Conservation (phyloP, 2,113 vertebrate species). For the Ariopsis seemanni region DNA sequence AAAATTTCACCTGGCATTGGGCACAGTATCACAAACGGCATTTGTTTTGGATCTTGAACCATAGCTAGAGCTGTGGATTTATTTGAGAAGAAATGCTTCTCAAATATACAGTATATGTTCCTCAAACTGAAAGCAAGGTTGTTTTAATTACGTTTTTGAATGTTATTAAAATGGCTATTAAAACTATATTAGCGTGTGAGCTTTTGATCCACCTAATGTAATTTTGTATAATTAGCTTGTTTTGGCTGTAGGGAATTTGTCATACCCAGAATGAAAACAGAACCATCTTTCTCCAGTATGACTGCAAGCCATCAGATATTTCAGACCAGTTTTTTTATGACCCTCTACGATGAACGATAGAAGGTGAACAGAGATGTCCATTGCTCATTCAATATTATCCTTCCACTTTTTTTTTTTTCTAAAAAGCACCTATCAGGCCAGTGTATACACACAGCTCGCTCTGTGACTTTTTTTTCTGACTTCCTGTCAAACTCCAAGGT, state of each 20-base stretch:
- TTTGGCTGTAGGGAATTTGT: not conserved
- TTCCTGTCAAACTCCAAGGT: slow-evolving; percentile 70
- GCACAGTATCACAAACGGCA: not conserved
- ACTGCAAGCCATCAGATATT: slow-evolving; percentile 13
- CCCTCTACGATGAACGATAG: slow-evolving; percentile 23
- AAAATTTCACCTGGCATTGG: slow-evolving; percentile 4
- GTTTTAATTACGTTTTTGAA: not conserved
- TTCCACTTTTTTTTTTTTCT: slow-evolving; percentile 34
- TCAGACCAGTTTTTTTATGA: slow-evolving; percentile 29
- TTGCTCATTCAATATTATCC: slow-evolving; percentile 45
- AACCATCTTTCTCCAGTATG: slow-evolving; percentile 18
- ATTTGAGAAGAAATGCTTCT: slow-evolving; percentile 2
- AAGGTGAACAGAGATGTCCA: slow-evolving; percentile 32
- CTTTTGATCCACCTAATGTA: slow-evolving; percentile 20
- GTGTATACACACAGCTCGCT: slow-evolving; percentile 34
- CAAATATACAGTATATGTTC: not conserved
- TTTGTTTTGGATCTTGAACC: not conserved
- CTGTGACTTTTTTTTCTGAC: slow-evolving; percentile 39
- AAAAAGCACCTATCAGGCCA: slow-evolving; percentile 47
- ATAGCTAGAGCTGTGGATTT: not conserved
- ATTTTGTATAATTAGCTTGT: slow-evolving; percentile 28
- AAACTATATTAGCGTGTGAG: not conserved
- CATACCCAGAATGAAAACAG: slow-evolving; percentile 3
- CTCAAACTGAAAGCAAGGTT: not conserved
- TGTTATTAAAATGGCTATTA: not conserved